Base-by-base conservation (phyloP, 2,797 vertebrate genomes). In the Pterois miles region DNA sequence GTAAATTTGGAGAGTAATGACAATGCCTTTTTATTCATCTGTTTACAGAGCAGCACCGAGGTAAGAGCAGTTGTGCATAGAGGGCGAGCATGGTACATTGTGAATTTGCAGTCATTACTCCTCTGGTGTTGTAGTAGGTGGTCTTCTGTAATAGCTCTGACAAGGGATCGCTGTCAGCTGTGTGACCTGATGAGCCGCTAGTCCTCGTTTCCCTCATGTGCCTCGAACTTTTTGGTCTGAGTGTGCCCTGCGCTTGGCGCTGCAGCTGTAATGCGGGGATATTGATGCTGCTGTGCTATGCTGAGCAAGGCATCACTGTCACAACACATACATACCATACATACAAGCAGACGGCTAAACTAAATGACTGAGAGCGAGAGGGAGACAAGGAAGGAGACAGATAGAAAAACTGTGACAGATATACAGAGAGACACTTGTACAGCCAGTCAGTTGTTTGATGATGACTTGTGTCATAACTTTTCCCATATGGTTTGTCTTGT, bases 401-500 rank as follows among this genome's bases (percentile, higher is more conserved):
- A 76, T 34, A 52, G 25, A 43, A 10, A 57, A 53, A 53, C 18
- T 13, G 3, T 58, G 77, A 84, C 58, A 71, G 23, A 62, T 77
- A 76, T 65, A 69, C 8, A 27, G 58, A 76, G 53, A 75, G 53
- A 10, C 63, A 64, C 70, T 77, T 66, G 58, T 56, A 74, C 63
- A 80, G 43, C 50, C 53, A 76, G 74, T 60, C 80, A 75, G 64
- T 71, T 72, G 85, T 82, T 85, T 82, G 80, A 85, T 77, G 80
- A 81, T 68, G 78, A 65, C 70, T 83, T 38, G 71, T 89, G 84
- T 90, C 84, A 81, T 68, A 86, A 73, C 72, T 86, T 80, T 75
- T 86, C 83, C 85, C 80, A 71, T 83, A 87, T 85, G 85, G 69
- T 65, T 78, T 63, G 65, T 86, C 76, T 82, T 80, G 71, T 87